Evolutionary conservation across 2,888 invertebrate species (phyloP), one percentile per base, ranked within the genome.

Genomic region (Cephus spinipes): DNA sequence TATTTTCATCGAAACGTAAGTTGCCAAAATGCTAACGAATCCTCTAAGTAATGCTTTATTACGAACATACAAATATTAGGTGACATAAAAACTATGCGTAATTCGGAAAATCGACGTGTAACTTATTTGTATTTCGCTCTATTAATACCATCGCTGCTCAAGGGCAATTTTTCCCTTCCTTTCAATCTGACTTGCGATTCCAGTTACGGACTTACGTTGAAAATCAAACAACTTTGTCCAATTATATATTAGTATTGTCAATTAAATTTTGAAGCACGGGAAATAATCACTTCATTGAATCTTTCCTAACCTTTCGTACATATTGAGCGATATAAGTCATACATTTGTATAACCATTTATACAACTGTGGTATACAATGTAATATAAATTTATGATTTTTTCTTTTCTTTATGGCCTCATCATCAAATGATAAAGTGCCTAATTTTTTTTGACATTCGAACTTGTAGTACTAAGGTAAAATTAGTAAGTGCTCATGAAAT

Each of bases 21-120:
- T 89, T 89, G 88, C 89, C 89, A 89, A 89, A 89, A 89, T 89
- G 83, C 87, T 85, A 87, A 86, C 75, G 76, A 86, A 86, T 86
- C 82, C 83, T 83, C 79, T 40, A 73, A 55, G 76, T 74, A 79
- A 80, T 77, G 4, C 55, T 55, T 55, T 55, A 55, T 55, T 55
- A 55, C 23, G 55, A 55, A 55, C 55, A 55, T 55, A 55, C 23
- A 23, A 55, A 55, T 55, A 55, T 23, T 55, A 55, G 55, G 55
- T 55, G 55, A 55, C 55, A 55, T 55, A 55, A 55, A 55, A 55
- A 55, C 55, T 55, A 55, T 55, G 55, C 55, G 23, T 23, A 23
- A 55, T 55, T 55, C 55, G 55, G 55, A 55, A 55, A 55, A 55
- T 55, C 23, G 23, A 55, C 15, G 23, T 55, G 55, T 55, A 55